These are phyloP conservation scores for Macropodus opercularis DNA, from an alignment of 2,797 vertebrate species.

Conservation along the genomic window DNA sequence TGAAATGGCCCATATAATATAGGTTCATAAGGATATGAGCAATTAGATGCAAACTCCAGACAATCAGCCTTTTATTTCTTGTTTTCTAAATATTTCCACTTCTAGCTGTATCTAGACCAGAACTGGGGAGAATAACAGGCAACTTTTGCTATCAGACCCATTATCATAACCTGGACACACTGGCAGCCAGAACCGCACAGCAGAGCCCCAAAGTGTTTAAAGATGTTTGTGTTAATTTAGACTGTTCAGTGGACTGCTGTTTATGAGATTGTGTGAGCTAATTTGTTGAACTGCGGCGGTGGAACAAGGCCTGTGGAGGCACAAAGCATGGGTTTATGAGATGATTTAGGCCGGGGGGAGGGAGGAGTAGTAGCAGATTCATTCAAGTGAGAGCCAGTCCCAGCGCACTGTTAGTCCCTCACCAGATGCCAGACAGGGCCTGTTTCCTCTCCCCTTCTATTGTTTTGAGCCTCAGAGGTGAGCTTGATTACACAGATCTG, in stretches of 20 bases:
- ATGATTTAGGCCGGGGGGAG: constrained; percentile 54
- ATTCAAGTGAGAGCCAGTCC: constrained; percentile 57
- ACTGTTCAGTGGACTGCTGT: constrained; percentile 54
- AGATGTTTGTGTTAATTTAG: constrained; percentile 68
- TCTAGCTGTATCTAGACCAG: constrained; percentile 23
- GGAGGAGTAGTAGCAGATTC: constrained; percentile 52
- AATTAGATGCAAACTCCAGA: neutral
- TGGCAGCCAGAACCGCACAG: constrained; percentile 63
- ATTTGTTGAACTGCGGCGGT: constrained; percentile 64
- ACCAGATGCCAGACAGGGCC: constrained; percentile 67
- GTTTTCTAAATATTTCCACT: constrained; percentile 5
- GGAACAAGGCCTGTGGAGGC: constrained; percentile 53
- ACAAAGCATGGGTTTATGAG: constrained; percentile 71
- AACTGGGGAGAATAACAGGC: constrained; percentile 27
- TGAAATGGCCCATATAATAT: no score
- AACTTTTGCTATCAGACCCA: constrained; percentile 21
- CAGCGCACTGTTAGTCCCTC: constrained; percentile 65
- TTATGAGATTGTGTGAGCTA: constrained; percentile 63
- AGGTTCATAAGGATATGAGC: no score
- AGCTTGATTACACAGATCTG: constrained; percentile 78
- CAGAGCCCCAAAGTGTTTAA: constrained; percentile 68
- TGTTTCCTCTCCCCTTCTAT: constrained; percentile 62
- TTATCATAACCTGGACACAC: constrained; percentile 57
- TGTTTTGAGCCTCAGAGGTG: constrained; percentile 74
- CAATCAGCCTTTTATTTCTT: neutral